phyloP scores from a whole-genome alignment of 1,140 invertebrate species.

The Polypedilum pembai region DNA sequence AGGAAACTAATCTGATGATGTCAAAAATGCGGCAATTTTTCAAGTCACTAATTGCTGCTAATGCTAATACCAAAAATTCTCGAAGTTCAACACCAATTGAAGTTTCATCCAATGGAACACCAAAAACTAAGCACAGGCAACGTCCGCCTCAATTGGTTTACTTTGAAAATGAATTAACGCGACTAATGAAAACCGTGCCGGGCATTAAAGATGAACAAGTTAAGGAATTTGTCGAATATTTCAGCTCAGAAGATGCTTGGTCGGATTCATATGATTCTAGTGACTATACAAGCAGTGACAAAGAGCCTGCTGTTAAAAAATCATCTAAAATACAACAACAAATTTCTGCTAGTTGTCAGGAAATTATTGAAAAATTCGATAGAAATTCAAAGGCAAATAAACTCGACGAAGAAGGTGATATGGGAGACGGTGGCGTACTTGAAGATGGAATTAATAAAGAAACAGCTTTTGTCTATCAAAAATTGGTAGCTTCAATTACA shows the following conservation, averaged over 20 bases:
- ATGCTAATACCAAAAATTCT: constrained; percentile 41
- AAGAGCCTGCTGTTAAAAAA: constrained; percentile 59
- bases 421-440: constrained; percentile 49
- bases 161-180: constrained; percentile 80
- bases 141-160: constrained; percentile 78
- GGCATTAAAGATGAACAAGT: constrained; percentile 84
- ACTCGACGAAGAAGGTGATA: constrained; percentile 44
- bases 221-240: constrained; percentile 81
- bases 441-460: constrained; percentile 60
- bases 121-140: constrained; percentile 50
- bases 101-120: constrained; percentile 49
- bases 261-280: constrained; percentile 86
- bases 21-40: constrained; percentile 87
- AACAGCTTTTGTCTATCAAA: constrained; percentile 75
- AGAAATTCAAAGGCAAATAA: constrained; percentile 40
- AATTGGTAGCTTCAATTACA: constrained; percentile 69
- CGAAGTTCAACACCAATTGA: constrained; percentile 39
- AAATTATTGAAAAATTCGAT: constrained; percentile 81
- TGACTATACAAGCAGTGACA: constrained; percentile 80
- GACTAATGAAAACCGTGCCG: constrained; percentile 86
- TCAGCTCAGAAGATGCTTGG: constrained; percentile 86
- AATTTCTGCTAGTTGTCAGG: constrained; percentile 77
- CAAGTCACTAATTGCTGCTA: constrained; percentile 72
- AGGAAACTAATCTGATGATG: constrained; percentile 92
- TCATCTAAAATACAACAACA: constrained; percentile 68